phyloP scores from a whole-genome alignment of 1,140 invertebrate genomes.

The Sycophila sp. region DNA sequence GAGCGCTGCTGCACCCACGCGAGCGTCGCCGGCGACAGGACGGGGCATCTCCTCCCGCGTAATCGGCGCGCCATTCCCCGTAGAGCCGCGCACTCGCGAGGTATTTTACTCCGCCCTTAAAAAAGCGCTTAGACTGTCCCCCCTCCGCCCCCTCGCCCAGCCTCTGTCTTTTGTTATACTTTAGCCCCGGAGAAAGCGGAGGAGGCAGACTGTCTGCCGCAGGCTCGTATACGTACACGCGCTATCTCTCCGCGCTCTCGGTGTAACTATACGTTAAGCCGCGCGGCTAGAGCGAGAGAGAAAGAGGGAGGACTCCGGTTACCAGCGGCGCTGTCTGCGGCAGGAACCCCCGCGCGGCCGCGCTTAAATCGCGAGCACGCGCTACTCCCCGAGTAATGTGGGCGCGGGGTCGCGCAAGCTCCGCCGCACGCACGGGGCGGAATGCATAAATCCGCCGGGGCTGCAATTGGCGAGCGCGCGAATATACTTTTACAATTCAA shows the following conservation, averaged over 20 bases:
- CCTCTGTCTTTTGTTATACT: background rate
- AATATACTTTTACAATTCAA: conserved; percentile 40
- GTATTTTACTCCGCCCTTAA: background rate
- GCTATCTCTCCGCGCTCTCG: background rate
- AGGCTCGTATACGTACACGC: background rate
- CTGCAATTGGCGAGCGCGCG: conserved; percentile 35
- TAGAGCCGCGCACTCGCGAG: background rate
- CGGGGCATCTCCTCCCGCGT: too few species aligned
- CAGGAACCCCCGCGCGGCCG: background rate
- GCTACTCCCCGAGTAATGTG: too few species aligned
- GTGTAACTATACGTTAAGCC: background rate
- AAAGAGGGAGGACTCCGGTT: conserved; percentile 1
- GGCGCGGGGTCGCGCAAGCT: too few species aligned
- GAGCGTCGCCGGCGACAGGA: too few species aligned
- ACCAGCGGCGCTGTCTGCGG: conserved; percentile 13
- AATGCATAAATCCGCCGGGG: conserved; percentile 25
- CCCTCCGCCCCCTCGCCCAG: too few species aligned
- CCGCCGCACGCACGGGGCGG: too few species aligned
- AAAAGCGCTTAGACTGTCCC: background rate
- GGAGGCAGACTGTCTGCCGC: conserved; percentile 17
- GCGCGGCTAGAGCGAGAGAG: background rate
- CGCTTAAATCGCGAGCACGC: conserved; percentile 26
- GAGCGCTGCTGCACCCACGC: too few species aligned
- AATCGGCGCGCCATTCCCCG: background rate
- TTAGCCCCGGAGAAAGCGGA: background rate